Conservation (phyloP, 2,113 vertebrate genomes). For the Passer domesticus region DNA sequence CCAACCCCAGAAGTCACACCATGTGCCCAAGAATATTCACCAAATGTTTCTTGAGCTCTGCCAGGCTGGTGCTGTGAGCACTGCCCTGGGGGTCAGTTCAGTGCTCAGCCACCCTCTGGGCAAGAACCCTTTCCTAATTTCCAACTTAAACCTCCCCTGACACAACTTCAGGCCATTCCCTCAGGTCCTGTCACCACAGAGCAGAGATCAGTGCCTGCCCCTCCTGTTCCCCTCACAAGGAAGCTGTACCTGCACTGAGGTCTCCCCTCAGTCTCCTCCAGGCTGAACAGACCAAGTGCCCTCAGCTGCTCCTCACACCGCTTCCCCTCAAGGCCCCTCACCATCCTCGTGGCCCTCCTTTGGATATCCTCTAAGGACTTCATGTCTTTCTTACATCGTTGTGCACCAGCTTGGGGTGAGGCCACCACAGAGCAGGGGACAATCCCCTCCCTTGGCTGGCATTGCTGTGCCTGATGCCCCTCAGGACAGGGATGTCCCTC, state of each 20-base stretch:
- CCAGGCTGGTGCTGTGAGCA: not conserved
- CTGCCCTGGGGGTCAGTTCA: not conserved
- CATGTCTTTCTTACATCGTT: rapidly evolving
- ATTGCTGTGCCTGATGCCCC: not conserved
- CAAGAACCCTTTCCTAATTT: not conserved
- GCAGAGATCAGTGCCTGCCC: not conserved
- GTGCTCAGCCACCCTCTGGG: no score
- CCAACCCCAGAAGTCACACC: not conserved
- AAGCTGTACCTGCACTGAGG: not conserved
- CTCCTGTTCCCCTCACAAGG: rapidly evolving
- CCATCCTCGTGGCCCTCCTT: not conserved
- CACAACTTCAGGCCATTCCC: not conserved
- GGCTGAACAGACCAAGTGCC: not conserved
- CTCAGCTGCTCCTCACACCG: rapidly evolving
- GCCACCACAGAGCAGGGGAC: not conserved
- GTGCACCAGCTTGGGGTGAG: not conserved
- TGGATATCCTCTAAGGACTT: not conserved
- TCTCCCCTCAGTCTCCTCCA: not conserved
- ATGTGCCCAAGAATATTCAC: rapidly evolving
- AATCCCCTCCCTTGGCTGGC: rapidly evolving
- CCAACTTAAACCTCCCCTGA: not conserved
- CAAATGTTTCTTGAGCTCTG: not conserved
- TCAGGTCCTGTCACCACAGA: rapidly evolving
- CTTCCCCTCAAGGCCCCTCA: not conserved
- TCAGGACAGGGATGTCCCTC: not conserved